phyloP scores from a whole-genome alignment of 2,797 vertebrate genomes.

The Tapera naevia region DNA sequence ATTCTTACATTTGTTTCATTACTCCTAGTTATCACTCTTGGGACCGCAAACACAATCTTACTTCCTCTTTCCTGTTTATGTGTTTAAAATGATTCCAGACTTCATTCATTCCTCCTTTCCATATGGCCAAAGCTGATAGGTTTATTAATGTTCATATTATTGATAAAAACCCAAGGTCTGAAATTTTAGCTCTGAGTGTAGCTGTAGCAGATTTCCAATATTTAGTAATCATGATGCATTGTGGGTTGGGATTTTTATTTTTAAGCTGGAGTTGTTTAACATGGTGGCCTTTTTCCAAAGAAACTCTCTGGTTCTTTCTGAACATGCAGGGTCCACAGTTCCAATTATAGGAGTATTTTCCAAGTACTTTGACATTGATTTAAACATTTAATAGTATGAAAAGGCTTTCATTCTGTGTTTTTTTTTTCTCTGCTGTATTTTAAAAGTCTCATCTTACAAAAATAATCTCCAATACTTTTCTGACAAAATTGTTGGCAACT shows the following conservation, averaged over 20 bases:
- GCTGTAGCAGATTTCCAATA: background rate
- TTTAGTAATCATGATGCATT: background rate
- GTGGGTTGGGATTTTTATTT: background rate
- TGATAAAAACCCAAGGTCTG: background rate
- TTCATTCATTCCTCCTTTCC: background rate
- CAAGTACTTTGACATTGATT: background rate
- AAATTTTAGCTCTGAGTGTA: background rate
- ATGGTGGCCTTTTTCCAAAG: background rate
- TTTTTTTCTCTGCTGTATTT: background rate
- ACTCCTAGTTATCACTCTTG: background rate
- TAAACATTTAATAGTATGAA: background rate
- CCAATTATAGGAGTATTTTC: background rate
- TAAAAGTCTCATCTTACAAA: background rate
- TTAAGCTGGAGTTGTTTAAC: background rate
- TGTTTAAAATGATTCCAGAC: conserved; percentile 6
- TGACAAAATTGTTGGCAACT: background rate
- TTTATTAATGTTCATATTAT: background rate
- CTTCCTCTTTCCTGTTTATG: conserved; percentile 26
- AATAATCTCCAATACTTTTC: background rate
- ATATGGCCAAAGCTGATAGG: background rate
- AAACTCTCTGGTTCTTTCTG: background rate
- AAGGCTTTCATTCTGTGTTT: background rate
- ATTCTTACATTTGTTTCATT: conserved; percentile 20
- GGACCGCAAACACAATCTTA: background rate
- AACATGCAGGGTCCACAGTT: background rate